Conservation (phyloP, 2,888 invertebrate genomes). For the Metopia argyrocephala region DNA sequence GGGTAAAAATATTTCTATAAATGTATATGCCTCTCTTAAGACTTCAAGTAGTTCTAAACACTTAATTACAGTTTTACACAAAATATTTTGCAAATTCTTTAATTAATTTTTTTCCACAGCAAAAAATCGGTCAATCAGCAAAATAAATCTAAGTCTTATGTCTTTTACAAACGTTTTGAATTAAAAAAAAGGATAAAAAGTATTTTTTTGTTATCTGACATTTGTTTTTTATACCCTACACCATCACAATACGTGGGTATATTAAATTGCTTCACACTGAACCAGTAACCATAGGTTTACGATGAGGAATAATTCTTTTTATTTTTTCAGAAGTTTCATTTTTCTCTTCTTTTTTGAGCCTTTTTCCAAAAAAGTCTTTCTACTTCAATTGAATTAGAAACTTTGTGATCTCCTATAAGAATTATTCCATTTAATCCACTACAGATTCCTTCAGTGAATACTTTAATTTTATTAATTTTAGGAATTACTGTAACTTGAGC, state of each 20-base stretch:
- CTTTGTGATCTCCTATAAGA: slow-evolving; percentile 83
- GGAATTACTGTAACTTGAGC: slow-evolving; percentile 85
- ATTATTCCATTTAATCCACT: slow-evolving; percentile 84
- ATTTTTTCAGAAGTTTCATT: slow-evolving; percentile 85
- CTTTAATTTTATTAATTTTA: slow-evolving; percentile 85
- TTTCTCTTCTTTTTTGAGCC: slow-evolving; percentile 81
- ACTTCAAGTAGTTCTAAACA: no score
- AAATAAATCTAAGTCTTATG: no score
- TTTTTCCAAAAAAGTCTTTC: slow-evolving; percentile 77
- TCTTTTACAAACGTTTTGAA: not conserved
- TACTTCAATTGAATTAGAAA: slow-evolving; percentile 81
- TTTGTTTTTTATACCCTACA: not conserved
- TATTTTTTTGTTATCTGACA: no score
- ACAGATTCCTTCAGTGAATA: slow-evolving; percentile 86
- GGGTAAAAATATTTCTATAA: no score
- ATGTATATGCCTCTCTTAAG: no score
- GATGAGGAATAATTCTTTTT: slow-evolving; percentile 86
- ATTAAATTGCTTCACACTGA: slow-evolving; percentile 70
- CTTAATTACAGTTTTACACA: no score
- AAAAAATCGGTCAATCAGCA: no score
- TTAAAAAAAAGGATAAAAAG: not conserved
- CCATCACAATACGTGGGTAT: not conserved
- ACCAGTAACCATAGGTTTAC: slow-evolving; percentile 81
- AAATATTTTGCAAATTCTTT: no score
- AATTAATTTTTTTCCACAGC: no score